Evolutionary conservation across 2,888 invertebrate genomes (phyloP).

Genomic region (Epinotia demarniana): DNA sequence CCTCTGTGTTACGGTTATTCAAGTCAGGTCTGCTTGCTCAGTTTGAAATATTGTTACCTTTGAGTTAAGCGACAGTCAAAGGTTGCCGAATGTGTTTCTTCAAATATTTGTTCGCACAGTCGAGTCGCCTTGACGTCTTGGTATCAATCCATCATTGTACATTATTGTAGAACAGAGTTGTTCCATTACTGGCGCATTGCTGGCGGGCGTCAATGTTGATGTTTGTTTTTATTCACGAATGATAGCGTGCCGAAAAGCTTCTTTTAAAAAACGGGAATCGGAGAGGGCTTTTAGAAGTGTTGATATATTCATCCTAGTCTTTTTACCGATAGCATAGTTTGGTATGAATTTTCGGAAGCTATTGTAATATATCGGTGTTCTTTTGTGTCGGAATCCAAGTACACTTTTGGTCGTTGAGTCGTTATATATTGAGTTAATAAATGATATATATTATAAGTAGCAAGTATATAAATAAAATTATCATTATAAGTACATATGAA

Average conservation of each 20-base stretch:
- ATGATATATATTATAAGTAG: no score
- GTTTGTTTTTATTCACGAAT: slow-evolving; percentile 3
- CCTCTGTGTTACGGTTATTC: slow-evolving; percentile 2
- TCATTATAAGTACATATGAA: no score
- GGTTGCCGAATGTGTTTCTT: slow-evolving; percentile 12
- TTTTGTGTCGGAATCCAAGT: no score
- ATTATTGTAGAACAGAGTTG: not conserved
- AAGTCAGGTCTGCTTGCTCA: slow-evolving; percentile 6
- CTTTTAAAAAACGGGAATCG: not conserved
- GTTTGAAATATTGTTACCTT: slow-evolving; percentile 20
- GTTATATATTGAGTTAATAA: no score
- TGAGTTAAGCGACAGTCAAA: slow-evolving; percentile 11
- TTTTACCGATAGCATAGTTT: no score
- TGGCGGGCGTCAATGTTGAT: not conserved
- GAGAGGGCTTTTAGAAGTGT: not conserved
- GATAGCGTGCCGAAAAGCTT: not conserved
- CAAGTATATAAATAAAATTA: no score
- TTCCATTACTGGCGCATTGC: not conserved
- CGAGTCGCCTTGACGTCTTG: not conserved
- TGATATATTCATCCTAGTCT: not conserved
- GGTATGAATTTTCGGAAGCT: no score
- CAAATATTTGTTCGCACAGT: slow-evolving; percentile 17
- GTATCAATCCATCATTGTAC: slow-evolving; percentile 10
- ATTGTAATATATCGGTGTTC: no score
- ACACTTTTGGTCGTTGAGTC: no score